A percentile compares a stretch with the other conserved stretches of the same genome.
Conservation (phyloP, 1,140 invertebrate genomes). For the Bombus huntii region DNA sequence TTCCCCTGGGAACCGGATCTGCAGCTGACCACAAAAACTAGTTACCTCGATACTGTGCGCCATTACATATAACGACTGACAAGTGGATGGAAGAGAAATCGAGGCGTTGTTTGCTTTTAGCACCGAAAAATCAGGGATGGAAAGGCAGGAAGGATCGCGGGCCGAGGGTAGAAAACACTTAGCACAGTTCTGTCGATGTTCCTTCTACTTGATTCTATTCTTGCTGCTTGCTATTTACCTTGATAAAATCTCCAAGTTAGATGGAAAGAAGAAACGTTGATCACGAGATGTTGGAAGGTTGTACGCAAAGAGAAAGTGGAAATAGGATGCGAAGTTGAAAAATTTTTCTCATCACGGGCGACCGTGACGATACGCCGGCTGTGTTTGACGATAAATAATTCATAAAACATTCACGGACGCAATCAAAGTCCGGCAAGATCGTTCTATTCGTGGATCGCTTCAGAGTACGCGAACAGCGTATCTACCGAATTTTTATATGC, state of each 20-base stretch:
- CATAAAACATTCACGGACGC: slow-evolving; percentile 49
- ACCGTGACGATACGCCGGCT: too few relatives aligned
- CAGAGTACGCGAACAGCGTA: not conserved
- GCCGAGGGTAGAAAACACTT: not conserved
- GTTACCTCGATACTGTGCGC: too few relatives aligned
- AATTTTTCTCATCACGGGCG: not conserved
- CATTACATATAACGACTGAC: too few relatives aligned
- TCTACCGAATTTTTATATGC: slow-evolving; percentile 36
- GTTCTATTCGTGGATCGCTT: not conserved
- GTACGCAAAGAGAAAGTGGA: not conserved
- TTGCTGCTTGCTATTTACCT: not conserved
- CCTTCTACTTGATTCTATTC: not conserved
- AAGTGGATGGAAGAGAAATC: slow-evolving; percentile 27
- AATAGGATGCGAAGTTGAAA: not conserved
- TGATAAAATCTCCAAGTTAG: not conserved
- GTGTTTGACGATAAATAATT: slow-evolving; percentile 39
- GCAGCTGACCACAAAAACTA: too few relatives aligned
- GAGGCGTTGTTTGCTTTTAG: slow-evolving; percentile 35
- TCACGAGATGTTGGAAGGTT: not conserved
- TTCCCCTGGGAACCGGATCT: too few relatives aligned
- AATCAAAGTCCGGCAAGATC: slow-evolving; percentile 33
- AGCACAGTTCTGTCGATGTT: not conserved
- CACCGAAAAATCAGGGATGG: not conserved
- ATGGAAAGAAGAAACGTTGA: too few relatives aligned
- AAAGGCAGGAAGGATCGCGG: not conserved